phyloP scores from a whole-genome alignment of 2,888 invertebrate genomes.

The Sceliomorpha sp. region DNA sequence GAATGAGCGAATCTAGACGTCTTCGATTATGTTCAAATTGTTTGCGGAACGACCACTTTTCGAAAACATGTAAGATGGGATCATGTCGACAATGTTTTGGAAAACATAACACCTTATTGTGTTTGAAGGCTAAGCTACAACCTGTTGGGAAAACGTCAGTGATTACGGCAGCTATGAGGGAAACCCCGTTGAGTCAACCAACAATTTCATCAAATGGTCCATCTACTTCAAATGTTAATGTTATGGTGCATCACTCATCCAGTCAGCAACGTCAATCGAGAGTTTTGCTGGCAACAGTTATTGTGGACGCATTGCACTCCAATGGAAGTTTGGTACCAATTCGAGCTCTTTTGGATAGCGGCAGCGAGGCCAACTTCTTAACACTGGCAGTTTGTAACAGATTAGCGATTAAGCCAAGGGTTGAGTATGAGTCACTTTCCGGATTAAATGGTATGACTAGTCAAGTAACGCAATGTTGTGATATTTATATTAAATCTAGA shows the following conservation, averaged over 20 bases:
- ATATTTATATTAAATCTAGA: constrained; percentile 22
- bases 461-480: constrained; percentile 15
- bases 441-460: constrained; percentile 38
- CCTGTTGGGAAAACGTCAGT: no score
- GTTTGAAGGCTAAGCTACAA: constrained; percentile 4
- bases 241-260: not conserved
- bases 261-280: not conserved
- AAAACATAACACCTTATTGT: constrained; percentile 39
- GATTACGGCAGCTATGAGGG: no score
- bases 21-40: constrained; percentile 32
- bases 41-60: constrained; percentile 37
- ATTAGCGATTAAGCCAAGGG: constrained; percentile 21
- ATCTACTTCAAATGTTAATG: not conserved
- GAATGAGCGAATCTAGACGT: constrained; percentile 25
- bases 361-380: constrained; percentile 45
- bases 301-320: constrained; percentile 16
- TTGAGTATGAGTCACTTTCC: constrained; percentile 12
- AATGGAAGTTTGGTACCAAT: constrained; percentile 18
- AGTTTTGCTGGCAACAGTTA: constrained; percentile 32
- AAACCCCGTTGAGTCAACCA: no score
- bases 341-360: constrained; percentile 43
- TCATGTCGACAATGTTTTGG: constrained; percentile 35
- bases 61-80: constrained; percentile 33
- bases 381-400: constrained; percentile 27
- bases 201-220: no score